Conservation (phyloP, 2,113 vertebrate genomes). For the Benitochromis conjunctus region DNA sequence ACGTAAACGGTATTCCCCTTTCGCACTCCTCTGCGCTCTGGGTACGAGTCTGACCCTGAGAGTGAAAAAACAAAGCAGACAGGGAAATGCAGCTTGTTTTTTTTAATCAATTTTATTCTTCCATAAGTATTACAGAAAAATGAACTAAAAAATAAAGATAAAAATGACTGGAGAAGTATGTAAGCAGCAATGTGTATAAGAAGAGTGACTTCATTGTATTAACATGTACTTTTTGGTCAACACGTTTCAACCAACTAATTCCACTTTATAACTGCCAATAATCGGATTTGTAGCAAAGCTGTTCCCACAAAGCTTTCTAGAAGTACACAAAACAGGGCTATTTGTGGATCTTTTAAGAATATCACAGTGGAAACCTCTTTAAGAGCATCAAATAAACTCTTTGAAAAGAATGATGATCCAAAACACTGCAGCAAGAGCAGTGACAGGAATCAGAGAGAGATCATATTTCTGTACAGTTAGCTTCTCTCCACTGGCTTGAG, state of each 20-base stretch:
- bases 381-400: neutral
- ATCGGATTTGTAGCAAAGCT: neutral
- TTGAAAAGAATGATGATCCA: neutral
- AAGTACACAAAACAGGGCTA: neutral
- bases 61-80: neutral
- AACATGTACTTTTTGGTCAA: neutral
- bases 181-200: neutral
- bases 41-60: constrained; percentile 84
- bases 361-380: neutral
- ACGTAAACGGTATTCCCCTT: constrained; percentile 92
- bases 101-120: neutral
- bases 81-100: neutral
- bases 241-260: neutral
- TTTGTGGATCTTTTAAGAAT: neutral
- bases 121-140: neutral
- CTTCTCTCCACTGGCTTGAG: neutral
- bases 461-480: neutral
- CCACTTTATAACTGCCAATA: neutral
- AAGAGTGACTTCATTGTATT: neutral
- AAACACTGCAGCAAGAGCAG: neutral
- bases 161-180: neutral
- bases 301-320: neutral
- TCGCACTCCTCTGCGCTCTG: constrained; percentile 79
- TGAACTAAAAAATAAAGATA: neutral
- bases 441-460: neutral